phyloP scores from a whole-genome alignment of 2,888 invertebrate genomes.

The Adineta ricciae region DNA sequence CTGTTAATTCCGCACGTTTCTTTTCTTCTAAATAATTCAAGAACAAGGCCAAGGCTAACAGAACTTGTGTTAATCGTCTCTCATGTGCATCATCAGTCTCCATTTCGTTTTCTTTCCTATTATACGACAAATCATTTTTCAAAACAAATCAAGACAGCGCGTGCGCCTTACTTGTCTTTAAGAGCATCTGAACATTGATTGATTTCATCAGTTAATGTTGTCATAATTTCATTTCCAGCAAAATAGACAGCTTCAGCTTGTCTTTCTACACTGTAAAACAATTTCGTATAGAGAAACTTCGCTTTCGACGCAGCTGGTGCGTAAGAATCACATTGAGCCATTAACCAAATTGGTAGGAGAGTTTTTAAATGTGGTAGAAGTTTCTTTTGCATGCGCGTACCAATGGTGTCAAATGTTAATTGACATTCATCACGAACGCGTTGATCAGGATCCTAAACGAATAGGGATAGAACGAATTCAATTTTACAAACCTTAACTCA shows the following conservation, averaged over 20 bases:
- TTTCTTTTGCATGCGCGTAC: constrained; percentile 62
- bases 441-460: constrained; percentile 62
- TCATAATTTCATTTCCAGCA: constrained; percentile 70
- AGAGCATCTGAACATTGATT: constrained; percentile 19
- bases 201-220: constrained; percentile 37
- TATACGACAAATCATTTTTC: constrained; percentile 15
- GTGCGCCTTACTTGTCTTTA: not conserved
- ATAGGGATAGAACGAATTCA: not conserved
- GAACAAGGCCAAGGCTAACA: constrained; percentile 60
- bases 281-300: constrained; percentile 58
- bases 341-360: constrained; percentile 71
- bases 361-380: constrained; percentile 69
- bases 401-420: constrained; percentile 60
- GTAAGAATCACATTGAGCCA: constrained; percentile 72
- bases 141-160: not conserved
- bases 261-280: constrained; percentile 66
- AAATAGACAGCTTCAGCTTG: constrained; percentile 67
- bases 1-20: constrained; percentile 48
- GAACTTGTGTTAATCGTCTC: constrained; percentile 59
- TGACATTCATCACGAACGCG: constrained; percentile 70
- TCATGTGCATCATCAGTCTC: constrained; percentile 64
- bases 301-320: constrained; percentile 71
- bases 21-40: constrained; percentile 45
- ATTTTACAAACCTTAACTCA: not conserved
- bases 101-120: constrained; percentile 53